Conservation (phyloP, 92 coral and sea anemone species). For the Epizoanthus scotinus region DNA sequence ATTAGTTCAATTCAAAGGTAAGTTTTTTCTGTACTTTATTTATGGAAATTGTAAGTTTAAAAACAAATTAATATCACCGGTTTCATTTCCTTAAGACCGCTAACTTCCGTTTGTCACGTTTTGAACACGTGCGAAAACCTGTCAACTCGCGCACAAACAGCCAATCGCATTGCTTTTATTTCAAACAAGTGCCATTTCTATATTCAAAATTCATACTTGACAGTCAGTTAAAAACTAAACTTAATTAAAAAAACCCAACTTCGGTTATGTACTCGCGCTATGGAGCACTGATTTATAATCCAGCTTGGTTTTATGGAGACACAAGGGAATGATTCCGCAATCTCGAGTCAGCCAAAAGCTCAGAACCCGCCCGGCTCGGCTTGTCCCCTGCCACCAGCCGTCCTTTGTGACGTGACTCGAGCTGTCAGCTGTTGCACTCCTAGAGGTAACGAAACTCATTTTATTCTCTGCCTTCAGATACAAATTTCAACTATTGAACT, state of each 20-base stretch:
- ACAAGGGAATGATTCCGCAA: slow-evolving; percentile 2
- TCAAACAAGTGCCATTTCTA: not conserved
- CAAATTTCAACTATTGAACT: not conserved
- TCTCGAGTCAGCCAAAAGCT: not conserved
- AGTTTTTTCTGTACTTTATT: not conserved
- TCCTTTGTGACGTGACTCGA: not conserved
- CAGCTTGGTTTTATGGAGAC: not conserved
- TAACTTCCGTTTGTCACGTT: not conserved
- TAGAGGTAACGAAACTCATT: slow-evolving; percentile 9
- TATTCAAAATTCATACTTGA: not conserved
- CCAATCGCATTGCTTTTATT: slow-evolving; percentile 18
- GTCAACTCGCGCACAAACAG: not conserved
- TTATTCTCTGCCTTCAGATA: not conserved
- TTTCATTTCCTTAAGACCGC: not conserved
- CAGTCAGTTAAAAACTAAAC: not conserved
- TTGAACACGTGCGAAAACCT: slow-evolving; percentile 25
- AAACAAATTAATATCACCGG: no score
- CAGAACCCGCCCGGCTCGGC: not conserved
- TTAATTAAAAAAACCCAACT: not conserved
- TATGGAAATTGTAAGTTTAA: not conserved
- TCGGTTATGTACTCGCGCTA: not conserved
- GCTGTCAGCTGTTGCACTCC: not conserved
- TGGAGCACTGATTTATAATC: not conserved
- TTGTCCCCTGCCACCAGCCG: not conserved
- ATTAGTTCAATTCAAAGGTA: not conserved